Conservation (phyloP, 2,797 vertebrate species). For the Syncerus caffer region DNA sequence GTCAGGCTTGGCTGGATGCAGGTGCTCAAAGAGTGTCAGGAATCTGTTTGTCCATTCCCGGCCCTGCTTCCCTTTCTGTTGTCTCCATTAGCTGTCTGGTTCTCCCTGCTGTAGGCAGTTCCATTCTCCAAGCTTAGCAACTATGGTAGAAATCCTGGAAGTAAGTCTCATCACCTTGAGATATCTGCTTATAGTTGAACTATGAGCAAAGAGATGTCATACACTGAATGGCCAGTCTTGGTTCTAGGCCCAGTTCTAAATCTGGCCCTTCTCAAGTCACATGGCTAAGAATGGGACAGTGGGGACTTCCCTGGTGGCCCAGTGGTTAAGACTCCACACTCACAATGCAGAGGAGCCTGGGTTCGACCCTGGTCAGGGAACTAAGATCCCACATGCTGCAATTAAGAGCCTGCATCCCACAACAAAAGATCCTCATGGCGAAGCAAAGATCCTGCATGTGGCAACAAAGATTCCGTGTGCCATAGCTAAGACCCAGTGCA, state of each 20-base stretch:
- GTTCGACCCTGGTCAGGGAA: background rate
- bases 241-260: background rate
- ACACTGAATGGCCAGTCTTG: background rate
- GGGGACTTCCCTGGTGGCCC: background rate
- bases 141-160: background rate
- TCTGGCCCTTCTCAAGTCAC: background rate
- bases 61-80: background rate
- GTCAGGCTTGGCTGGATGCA: background rate
- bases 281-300: background rate
- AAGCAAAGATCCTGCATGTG: background rate
- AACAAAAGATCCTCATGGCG: background rate
- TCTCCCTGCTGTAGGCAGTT: background rate
- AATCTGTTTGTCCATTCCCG: background rate
- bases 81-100: background rate
- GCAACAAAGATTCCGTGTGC: background rate
- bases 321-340: background rate
- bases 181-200: background rate
- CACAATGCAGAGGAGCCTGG: background rate
- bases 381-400: background rate
- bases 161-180: background rate
- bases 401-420: background rate
- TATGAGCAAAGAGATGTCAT: background rate
- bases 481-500: background rate
- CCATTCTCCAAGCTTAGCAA: background rate
- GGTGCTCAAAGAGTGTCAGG: background rate